phyloP scores from a whole-genome alignment of 2,113 vertebrate species.

The Protobothrops mucrosquamatus region DNA sequence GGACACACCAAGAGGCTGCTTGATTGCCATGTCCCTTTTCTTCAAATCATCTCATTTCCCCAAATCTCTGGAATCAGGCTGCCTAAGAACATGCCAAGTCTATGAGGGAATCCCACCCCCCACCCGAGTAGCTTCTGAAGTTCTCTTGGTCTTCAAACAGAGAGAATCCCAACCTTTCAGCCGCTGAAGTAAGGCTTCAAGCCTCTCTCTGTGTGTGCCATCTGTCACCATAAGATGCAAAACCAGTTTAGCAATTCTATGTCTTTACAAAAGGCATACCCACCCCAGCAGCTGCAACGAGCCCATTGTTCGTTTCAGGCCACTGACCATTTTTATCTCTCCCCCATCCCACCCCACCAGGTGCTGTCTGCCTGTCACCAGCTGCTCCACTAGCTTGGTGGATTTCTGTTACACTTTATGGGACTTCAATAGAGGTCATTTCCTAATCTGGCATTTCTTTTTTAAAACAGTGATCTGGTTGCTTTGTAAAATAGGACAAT shows the following conservation, averaged over 20 bases:
- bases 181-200: background rate
- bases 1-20: background rate
- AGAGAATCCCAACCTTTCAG: background rate
- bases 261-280: background rate
- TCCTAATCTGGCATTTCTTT: background rate
- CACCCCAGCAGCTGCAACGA: conserved; percentile 4
- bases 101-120: background rate
- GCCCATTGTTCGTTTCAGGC: background rate
- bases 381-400: background rate
- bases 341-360: background rate
- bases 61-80: background rate
- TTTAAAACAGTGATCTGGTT: background rate
- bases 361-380: background rate
- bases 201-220: background rate
- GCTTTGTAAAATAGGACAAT: background rate
- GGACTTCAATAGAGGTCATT: background rate
- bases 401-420: accelerated
- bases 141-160: background rate
- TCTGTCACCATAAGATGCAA: background rate
- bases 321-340: background rate
- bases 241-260: background rate
- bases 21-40: background rate
- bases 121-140: background rate
- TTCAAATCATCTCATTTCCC: background rate
- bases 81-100: background rate